These are phyloP conservation scores for Imbricaverruca yamaguchii DNA, from an alignment of 2,888 invertebrate species.

Conservation along the genomic window DNA sequence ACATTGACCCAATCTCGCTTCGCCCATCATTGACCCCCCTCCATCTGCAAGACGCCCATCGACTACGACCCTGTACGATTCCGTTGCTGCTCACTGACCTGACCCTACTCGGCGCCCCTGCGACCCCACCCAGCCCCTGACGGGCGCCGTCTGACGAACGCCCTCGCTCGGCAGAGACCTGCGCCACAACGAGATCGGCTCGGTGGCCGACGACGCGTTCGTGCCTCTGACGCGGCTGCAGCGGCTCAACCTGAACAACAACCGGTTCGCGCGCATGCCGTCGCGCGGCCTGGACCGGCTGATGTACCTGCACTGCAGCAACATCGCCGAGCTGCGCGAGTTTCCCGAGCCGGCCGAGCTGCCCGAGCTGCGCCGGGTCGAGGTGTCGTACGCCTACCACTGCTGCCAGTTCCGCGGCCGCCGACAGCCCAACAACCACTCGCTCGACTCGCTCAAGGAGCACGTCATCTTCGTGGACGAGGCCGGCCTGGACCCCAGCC, in stretches of 20 bases:
- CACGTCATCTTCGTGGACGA: slow-evolving; percentile 55
- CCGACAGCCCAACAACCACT: slow-evolving; percentile 32
- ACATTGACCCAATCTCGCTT: no score
- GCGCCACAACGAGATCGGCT: slow-evolving; percentile 73
- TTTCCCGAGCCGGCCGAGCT: slow-evolving; percentile 81
- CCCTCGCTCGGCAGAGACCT: slow-evolving; percentile 60
- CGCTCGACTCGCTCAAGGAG: slow-evolving; percentile 38
- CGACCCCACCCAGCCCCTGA: background rate
- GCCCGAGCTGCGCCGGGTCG: slow-evolving; percentile 74
- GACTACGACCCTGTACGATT: slow-evolving; percentile 18
- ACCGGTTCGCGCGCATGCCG: slow-evolving; percentile 74
- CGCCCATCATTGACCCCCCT: no score
- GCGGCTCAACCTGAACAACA: slow-evolving; percentile 89
- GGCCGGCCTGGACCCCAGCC: slow-evolving; percentile 60
- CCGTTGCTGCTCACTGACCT: slow-evolving; percentile 8
- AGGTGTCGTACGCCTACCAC: slow-evolving; percentile 90
- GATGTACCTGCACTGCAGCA: slow-evolving; percentile 80
- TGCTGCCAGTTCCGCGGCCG: slow-evolving; percentile 72
- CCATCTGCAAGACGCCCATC: background rate
- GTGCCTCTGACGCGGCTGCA: slow-evolving; percentile 65
- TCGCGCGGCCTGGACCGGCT: slow-evolving; percentile 69
- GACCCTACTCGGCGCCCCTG: slow-evolving; percentile 7
- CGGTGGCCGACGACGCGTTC: slow-evolving; percentile 80
- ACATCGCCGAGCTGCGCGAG: slow-evolving; percentile 76
- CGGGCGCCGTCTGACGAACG: no score